A percentile compares a stretch with the other conserved stretches of the same genome.
These are phyloP conservation scores for Rhinopomastus cyanomelas DNA, from an alignment of 2,113 vertebrate genomes.

Conservation along the genomic window DNA sequence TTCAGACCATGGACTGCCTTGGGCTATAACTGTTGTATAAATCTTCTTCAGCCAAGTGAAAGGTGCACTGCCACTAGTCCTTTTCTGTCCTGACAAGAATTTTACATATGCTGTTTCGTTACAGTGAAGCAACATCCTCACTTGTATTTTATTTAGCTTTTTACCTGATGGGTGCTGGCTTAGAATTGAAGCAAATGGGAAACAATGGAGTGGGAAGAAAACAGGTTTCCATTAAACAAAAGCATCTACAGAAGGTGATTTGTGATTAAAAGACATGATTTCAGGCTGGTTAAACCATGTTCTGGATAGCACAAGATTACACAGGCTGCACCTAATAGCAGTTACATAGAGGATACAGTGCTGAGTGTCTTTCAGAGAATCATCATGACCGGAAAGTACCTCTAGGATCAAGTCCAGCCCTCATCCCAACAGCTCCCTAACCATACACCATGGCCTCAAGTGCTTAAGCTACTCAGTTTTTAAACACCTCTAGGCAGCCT, in stretches of 20 bases:
- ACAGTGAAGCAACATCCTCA: neutral
- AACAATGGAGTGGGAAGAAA: neutral
- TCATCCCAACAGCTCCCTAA: too few relatives aligned
- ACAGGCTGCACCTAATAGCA: neutral
- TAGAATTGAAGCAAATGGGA: neutral
- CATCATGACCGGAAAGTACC: too few relatives aligned
- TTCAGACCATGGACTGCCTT: conserved; percentile 22
- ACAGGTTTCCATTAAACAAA: neutral
- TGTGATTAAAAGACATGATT: neutral
- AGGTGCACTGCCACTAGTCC: neutral
- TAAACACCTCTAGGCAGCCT: too few relatives aligned
- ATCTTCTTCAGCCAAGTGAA: conserved; percentile 7
- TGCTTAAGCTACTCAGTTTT: too few relatives aligned
- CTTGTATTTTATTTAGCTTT: neutral
- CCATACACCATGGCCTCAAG: too few relatives aligned
- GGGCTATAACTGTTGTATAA: conserved; percentile 14
- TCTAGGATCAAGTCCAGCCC: too few relatives aligned
- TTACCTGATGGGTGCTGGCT: neutral
- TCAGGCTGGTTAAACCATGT: neutral
- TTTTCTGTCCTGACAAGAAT: neutral
- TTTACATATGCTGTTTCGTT: neutral
- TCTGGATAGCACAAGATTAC: neutral
- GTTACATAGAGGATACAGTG: neutral
- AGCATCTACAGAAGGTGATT: neutral
- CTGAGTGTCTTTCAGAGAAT: too few relatives aligned